Percentiles rank a stretch among this genome's conserved stretches.
phyloP scores from a whole-genome alignment of 2,797 vertebrate genomes.

The Crocodylus rhombifer region DNA sequence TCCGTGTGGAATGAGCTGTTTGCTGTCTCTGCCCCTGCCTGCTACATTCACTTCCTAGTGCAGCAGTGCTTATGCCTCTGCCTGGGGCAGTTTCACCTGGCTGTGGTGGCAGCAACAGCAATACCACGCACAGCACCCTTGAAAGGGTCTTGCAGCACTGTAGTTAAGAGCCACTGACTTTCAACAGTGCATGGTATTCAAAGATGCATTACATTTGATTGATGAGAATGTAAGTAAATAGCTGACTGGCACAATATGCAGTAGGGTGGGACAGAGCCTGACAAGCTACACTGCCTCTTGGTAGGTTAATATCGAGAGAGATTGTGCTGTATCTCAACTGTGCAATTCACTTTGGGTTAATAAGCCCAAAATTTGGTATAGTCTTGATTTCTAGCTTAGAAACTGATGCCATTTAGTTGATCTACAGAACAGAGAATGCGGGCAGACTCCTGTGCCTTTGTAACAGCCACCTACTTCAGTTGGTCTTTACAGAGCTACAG shows the following conservation, averaged over 20 bases:
- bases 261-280: not conserved
- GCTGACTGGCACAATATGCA: constrained; percentile 31
- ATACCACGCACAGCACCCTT: too few species aligned
- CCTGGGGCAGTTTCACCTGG: too few species aligned
- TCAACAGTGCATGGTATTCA: constrained; percentile 68
- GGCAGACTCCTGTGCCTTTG: not conserved
- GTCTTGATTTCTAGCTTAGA: not conserved
- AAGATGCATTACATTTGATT: constrained; percentile 16
- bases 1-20: too few species aligned
- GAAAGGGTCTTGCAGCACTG: too few species aligned
- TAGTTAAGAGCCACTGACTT: constrained; percentile 3
- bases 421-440: too few species aligned
- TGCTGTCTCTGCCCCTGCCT: too few species aligned
- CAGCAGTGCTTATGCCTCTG: too few species aligned
- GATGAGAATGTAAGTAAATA: constrained; percentile 35
- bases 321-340: too few species aligned
- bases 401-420: too few species aligned
- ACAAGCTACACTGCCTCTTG: not conserved
- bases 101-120: too few species aligned
- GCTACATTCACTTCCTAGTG: too few species aligned
- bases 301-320: too few species aligned
- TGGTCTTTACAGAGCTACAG: not conserved
- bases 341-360: not conserved
- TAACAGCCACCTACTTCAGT: not conserved
- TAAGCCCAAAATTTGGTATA: not conserved